Percentiles rank a stretch among this genome's conserved stretches.
These are phyloP conservation scores for Anguilla megastoma DNA, from an alignment of 2,797 vertebrate species.

Conservation along the genomic window DNA sequence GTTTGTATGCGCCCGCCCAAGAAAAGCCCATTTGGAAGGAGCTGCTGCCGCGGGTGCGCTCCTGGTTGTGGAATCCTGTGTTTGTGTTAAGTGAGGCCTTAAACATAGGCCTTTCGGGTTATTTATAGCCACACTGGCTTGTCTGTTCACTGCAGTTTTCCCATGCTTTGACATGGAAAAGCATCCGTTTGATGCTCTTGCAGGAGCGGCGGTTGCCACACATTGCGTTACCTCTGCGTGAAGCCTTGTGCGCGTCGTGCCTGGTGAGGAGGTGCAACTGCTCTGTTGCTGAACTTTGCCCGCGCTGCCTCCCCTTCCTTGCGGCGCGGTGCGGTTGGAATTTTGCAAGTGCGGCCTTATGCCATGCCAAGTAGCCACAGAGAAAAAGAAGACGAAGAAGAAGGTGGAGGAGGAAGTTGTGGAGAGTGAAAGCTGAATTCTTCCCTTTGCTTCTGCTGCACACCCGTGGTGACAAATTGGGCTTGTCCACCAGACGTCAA, in stretches of 20 bases:
- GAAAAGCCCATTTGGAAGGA: not conserved
- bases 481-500: not conserved
- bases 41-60: not conserved
- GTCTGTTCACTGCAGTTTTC: not conserved
- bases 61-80: constrained; percentile 3
- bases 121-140: not conserved
- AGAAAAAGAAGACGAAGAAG: too few relatives aligned
- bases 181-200: constrained; percentile 14
- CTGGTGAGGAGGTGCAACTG: not conserved
- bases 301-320: too few relatives aligned
- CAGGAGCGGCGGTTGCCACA: not conserved
- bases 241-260: not conserved
- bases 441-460: not conserved
- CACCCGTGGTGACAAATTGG: not conserved
- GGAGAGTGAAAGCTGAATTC: not conserved
- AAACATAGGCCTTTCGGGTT: constrained; percentile 14
- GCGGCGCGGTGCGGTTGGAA: not conserved
- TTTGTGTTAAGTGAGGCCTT: not conserved
- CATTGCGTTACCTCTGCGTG: not conserved
- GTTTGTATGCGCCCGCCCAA: not conserved
- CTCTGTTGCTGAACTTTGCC: too few relatives aligned
- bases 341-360: not conserved
- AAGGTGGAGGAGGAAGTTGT: not conserved
- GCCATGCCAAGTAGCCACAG: not conserved
- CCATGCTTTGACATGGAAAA: constrained; percentile 25